These are phyloP conservation scores for Hyposoter dolosus DNA, from an alignment of 2,888 invertebrate species.

Conservation along the genomic window DNA sequence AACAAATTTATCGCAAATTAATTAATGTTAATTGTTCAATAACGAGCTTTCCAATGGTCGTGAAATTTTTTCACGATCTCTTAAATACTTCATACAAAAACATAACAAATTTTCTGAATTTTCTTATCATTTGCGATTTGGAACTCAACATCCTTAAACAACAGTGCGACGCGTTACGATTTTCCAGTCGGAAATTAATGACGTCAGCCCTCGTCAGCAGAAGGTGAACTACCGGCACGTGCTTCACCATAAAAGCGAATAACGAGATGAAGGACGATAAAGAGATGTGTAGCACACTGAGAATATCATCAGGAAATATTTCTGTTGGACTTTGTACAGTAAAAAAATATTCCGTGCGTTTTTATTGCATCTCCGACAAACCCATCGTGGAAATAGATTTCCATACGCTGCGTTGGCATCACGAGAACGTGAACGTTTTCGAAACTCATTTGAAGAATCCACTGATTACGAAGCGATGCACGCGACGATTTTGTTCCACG, in stretches of 20 bases:
- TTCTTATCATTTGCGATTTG: too few relatives aligned
- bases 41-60: too few relatives aligned
- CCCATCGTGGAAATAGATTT: background rate
- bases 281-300: slow-evolving; percentile 19
- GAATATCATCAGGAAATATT: slow-evolving; percentile 29
- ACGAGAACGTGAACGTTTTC: background rate
- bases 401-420: background rate
- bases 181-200: slow-evolving; percentile 33
- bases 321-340: slow-evolving; percentile 37
- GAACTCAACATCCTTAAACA: too few relatives aligned
- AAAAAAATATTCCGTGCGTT: background rate
- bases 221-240: slow-evolving; percentile 44
- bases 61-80: too few relatives aligned
- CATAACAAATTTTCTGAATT: too few relatives aligned
- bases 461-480: background rate
- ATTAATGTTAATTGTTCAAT: too few relatives aligned
- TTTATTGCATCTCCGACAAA: background rate
- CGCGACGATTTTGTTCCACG: background rate
- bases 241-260: slow-evolving; percentile 50
- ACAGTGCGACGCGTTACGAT: background rate
- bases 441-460: slow-evolving; percentile 16
- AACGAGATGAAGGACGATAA: slow-evolving; percentile 49
- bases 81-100: too few relatives aligned
- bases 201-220: slow-evolving; percentile 12
- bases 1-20: too few relatives aligned